Conservation (phyloP, 1,140 invertebrate genomes). For the Zaprionus tsacasi region DNA sequence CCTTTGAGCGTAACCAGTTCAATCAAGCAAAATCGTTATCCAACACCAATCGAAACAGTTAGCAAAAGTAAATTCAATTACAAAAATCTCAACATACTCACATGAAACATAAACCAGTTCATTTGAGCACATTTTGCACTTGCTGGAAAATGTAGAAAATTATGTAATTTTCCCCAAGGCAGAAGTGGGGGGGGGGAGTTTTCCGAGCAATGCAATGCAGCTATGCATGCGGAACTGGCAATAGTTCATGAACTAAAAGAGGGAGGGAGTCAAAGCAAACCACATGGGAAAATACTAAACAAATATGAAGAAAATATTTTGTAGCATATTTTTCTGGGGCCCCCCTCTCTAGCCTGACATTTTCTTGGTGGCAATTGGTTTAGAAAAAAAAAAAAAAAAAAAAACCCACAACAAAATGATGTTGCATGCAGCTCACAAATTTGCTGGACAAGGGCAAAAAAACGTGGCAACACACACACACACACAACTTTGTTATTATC, state of each 20-base stretch:
- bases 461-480: conserved; percentile 13
- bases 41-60: neutral
- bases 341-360: neutral
- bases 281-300: conserved; percentile 5
- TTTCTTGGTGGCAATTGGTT: conserved; percentile 30
- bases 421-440: conserved; percentile 43
- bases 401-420: conserved; percentile 18
- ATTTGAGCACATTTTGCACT: conserved; percentile 20
- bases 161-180: conserved; percentile 10
- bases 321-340: conserved; percentile 24
- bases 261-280: neutral
- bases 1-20: neutral
- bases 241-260: neutral
- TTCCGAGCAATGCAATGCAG: conserved; percentile 14
- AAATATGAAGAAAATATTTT: conserved; percentile 31
- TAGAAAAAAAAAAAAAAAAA: conserved; percentile 6
- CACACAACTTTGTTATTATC: conserved; percentile 39
- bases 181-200: neutral
- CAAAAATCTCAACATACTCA: neutral
- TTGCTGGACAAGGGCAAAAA: conserved; percentile 23
- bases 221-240: neutral
- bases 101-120: conserved; percentile 1
- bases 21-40: neutral
- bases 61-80: neutral
- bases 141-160: conserved; percentile 15